Conservation (phyloP, 1,140 invertebrate species). For the Theocolax elegans region DNA sequence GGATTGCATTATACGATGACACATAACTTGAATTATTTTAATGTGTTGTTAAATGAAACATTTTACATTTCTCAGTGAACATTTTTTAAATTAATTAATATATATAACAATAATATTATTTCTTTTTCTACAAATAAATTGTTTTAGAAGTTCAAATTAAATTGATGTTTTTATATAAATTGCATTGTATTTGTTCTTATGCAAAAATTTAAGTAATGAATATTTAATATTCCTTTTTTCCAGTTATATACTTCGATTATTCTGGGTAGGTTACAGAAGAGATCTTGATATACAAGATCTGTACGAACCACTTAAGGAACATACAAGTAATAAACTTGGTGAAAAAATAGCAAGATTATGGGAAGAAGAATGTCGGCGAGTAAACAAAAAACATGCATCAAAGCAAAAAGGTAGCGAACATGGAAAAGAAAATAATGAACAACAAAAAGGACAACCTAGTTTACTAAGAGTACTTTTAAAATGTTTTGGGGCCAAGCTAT, state of each 20-base stretch:
- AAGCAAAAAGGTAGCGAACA: conserved; percentile 43
- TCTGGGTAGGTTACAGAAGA: conserved; percentile 74
- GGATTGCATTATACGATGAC: background rate
- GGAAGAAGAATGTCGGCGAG: conserved; percentile 54
- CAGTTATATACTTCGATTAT: conserved; percentile 75
- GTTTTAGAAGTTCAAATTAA: too few relatives aligned
- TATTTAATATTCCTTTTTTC: conserved; percentile 47
- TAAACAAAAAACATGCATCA: conserved; percentile 43
- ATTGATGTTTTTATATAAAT: too few relatives aligned
- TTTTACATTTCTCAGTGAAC: too few relatives aligned
- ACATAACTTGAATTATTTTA: background rate
- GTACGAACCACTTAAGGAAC: conserved; percentile 74
- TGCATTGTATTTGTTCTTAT: too few relatives aligned
- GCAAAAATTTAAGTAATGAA: too few relatives aligned
- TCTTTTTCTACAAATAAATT: too few relatives aligned
- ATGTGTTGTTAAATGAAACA: conserved; percentile 15
- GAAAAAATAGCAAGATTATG: conserved; percentile 61
- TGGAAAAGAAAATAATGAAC: conserved; percentile 35
- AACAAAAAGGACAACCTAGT: conserved; percentile 64
- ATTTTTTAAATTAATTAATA: too few relatives aligned
- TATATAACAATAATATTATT: too few relatives aligned
- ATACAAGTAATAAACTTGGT: conserved; percentile 66
- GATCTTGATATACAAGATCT: conserved; percentile 78
- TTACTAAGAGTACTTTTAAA: conserved; percentile 67
- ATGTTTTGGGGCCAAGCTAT: conserved; percentile 68